These are phyloP conservation scores for Melanaphis sacchari DNA, from an alignment of 1,140 invertebrate genomes.

Conservation along the genomic window DNA sequence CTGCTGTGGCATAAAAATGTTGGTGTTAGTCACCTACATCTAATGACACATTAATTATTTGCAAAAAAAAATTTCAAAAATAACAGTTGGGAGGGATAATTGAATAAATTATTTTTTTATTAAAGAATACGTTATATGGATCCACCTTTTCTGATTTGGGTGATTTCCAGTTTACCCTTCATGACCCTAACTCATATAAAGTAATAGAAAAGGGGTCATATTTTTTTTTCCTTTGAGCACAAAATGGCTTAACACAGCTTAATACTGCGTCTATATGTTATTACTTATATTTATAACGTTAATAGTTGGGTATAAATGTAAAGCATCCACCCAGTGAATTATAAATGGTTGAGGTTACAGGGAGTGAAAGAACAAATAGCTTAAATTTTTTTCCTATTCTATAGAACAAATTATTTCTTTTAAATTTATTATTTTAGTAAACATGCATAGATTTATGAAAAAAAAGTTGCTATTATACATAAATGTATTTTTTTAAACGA, in stretches of 20 bases:
- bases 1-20: neutral
- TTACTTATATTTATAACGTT: neutral
- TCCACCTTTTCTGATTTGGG: neutral
- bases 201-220: neutral
- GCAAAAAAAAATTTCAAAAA: neutral
- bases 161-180: neutral
- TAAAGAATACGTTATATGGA: neutral
- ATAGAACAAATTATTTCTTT: neutral
- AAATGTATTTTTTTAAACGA: neutral
- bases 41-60: neutral
- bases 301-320: slow-evolving; percentile 1
- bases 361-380: neutral
- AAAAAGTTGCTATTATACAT: neutral
- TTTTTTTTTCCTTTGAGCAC: neutral
- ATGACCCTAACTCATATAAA: neutral
- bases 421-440: neutral
- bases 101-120: neutral
- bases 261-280: neutral
- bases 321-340: neutral
- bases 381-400: neutral
- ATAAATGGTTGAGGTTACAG: neutral
- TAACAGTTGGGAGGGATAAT: neutral
- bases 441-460: neutral
- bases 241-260: neutral
- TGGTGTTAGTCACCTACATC: neutral